A percentile compares a stretch with the other conserved stretches of the same genome.
Evolutionary conservation across 2,888 invertebrate genomes (phyloP).

Genomic region (Leptura quadrifasciata): DNA sequence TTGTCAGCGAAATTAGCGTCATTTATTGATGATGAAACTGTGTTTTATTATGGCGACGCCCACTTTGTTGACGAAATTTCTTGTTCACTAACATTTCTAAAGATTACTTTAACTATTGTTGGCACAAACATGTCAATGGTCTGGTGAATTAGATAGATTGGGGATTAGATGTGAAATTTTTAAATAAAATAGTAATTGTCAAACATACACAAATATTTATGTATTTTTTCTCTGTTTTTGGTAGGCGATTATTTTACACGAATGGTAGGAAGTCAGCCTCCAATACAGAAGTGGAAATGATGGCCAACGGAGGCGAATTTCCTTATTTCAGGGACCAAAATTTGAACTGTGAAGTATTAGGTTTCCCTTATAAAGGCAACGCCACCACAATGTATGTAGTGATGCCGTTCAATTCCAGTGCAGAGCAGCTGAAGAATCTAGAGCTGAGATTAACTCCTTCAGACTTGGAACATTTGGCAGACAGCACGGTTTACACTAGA

Average conservation of each 20-base stretch:
- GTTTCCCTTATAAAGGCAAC: constrained; percentile 83
- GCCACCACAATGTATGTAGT: constrained; percentile 81
- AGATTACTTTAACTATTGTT: too few species aligned
- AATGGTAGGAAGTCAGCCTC: constrained; percentile 73
- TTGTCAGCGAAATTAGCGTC: too few species aligned
- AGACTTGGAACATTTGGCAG: constrained; percentile 75
- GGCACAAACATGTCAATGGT: too few species aligned
- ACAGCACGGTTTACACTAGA: constrained; percentile 72
- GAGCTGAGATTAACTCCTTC: constrained; percentile 74
- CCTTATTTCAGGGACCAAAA: constrained; percentile 76
- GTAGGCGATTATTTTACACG: constrained; percentile 77
- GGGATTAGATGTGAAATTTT: too few species aligned
- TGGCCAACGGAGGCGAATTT: constrained; percentile 80
- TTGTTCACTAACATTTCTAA: too few species aligned
- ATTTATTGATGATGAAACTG: too few species aligned
- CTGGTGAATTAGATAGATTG: too few species aligned
- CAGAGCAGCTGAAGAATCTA: constrained; percentile 73
- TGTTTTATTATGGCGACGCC: too few species aligned
- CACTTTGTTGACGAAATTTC: too few species aligned
- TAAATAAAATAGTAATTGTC: too few species aligned
- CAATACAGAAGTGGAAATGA: constrained; percentile 77
- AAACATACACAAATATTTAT: background rate
- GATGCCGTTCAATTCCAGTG: constrained; percentile 77
- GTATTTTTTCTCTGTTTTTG: constrained; percentile 55
- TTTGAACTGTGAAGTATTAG: constrained; percentile 79